Base-by-base conservation (phyloP, 2,888 invertebrate genomes). In the Hirudinaria manillensis region DNA sequence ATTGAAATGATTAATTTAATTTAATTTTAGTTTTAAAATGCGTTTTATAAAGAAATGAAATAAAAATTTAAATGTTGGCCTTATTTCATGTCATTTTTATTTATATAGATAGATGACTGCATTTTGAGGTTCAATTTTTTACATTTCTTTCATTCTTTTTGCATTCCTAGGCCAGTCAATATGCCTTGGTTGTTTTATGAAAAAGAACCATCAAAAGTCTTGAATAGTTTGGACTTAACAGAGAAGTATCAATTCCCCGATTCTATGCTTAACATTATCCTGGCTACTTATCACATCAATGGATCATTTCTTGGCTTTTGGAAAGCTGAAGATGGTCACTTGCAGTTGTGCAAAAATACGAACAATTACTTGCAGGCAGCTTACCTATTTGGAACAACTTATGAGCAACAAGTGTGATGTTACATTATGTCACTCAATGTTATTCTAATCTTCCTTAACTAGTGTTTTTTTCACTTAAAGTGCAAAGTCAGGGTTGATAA, bases 381-480 rank as follows among this genome's bases (percentile, higher is more conserved):
- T 4, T 86, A 80, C 77, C 77, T 78, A 27, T 86, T 86, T 80
- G 86, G 86, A 24, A 83, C 85, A 16, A 79, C 80, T 24, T 87
- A 84, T 51, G 32, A 74, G 36, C 77, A 77, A 56, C 7, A 70
- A 61, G 78, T 76, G 0, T 61, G 10, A 27, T n/a, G 6, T 61
- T 61, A 10, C 53, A 61, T 7, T 29, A 61, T 10, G 10, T 19
- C 13, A 27, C 13, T 61, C 24, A 61, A 61, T 61, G 6, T 61
- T 61, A 16, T 10, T n/a, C n/a, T 24, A 29, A 7, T n/a, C 61
- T 61, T 61, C 1, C 29, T 61, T 61, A 24, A 7, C 24, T 61
- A 45, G 51, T 45, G n/a, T 7, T 34, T 38, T 32, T 24, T 24
- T 70, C 51, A 70, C 19, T 70, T 24, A 21, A 56, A 73, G 73